Percentiles rank a stretch among this genome's conserved stretches.
phyloP scores from a whole-genome alignment of 2,888 invertebrate species.

The Platycheirus albimanus region DNA sequence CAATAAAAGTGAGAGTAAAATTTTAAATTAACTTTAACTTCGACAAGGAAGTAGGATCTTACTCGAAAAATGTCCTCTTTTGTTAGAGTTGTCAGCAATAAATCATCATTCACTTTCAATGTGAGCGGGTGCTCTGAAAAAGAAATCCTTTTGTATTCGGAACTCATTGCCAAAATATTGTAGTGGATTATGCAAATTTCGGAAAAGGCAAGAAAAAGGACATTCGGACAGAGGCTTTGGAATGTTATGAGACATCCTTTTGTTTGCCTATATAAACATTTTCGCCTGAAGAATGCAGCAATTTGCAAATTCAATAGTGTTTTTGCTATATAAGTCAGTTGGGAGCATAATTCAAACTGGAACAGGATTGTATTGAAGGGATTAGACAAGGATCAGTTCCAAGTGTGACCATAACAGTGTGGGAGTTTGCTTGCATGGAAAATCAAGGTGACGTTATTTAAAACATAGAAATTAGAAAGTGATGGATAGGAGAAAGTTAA shows the following conservation, averaged over 20 bases:
- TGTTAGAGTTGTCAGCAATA: constrained; percentile 40
- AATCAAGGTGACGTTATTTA: too few species aligned
- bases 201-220: neutral
- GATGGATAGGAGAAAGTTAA: constrained; percentile 16
- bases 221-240: constrained; percentile 11
- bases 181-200: constrained; percentile 64
- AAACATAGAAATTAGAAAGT: neutral
- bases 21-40: constrained; percentile 37
- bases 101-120: constrained; percentile 35
- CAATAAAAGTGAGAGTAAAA: constrained; percentile 56
- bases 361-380: neutral
- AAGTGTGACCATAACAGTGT: neutral
- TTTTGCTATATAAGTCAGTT: neutral
- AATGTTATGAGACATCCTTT: constrained; percentile 41
- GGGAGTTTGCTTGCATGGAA: neutral
- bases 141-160: constrained; percentile 39
- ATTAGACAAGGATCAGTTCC: too few species aligned
- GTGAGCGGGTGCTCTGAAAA: neutral
- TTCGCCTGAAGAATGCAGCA: neutral
- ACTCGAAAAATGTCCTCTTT: constrained; percentile 41
- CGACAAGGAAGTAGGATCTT: constrained; percentile 34
- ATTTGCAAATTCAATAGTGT: constrained; percentile 43
- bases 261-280: constrained; percentile 30
- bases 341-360: neutral
- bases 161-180: constrained; percentile 13